Evolutionary conservation across 2,888 invertebrate species (phyloP), one percentile per base, ranked within the genome.

Genomic region (Tenthredo mesomela): DNA sequence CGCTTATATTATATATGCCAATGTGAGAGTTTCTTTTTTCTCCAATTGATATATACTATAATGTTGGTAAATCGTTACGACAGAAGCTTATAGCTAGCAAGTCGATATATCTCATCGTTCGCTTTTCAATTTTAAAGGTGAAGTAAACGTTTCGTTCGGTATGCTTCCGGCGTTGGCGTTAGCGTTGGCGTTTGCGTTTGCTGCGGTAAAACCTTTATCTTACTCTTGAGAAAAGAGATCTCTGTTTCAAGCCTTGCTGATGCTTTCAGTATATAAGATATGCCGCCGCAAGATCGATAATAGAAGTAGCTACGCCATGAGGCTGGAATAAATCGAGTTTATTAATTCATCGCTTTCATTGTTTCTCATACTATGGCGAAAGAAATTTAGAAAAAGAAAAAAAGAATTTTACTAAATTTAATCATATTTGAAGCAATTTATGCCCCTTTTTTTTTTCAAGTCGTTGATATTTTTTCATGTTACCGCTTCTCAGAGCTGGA

Each of bases 131-230:
- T 61, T 80, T 61, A 80, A 61, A 80, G 58, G 61, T 61, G 58
- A 80, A 29, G 80, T 80, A 80, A 61, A 80, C 61, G 80, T 58
- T 80, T 58, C 58, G 58, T 40, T 73, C 12, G 71, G 43, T 43
- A n/a, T 9, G 40, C 80, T 80, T 80, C 61, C 80, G 80, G 37
- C 37, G 37, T 37, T 37, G 6, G 80, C 80, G 80, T 80, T 58
- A 25, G 58, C 80, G 80, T 80, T 80, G 7, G 50, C 77, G 77
- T 77, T 54, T 29, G 47, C 29, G 77, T 54, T n/a, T 21, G 80
- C 25, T 80, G 61, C 61, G 80, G 61, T 61, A 61, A 77, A 77
- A 43, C 61, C 50, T 80, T 40, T 37, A 80, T 61, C 80, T 61
- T 40, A 40, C 40, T 80, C 40, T 47, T 47, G 67, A 29, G 58